Conservation (phyloP, 2,113 vertebrate species). For the Oncorhynchus clarkii region DNA sequence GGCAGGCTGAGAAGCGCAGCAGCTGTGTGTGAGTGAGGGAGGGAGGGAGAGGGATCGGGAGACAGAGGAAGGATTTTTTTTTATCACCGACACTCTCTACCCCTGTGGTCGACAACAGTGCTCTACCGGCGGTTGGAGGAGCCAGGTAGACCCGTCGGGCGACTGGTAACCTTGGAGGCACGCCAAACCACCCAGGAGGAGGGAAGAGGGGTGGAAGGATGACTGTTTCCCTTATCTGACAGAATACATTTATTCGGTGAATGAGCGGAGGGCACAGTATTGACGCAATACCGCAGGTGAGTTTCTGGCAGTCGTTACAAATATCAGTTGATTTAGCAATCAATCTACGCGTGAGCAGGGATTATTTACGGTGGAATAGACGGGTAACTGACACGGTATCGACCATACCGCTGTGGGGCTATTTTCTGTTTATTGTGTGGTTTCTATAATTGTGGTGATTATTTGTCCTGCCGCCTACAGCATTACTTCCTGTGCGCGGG, state of each 20-base stretch:
- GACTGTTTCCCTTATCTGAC: background rate
- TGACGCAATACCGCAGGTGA: slow-evolving; percentile 46
- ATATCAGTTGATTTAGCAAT: background rate
- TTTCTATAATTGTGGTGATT: background rate
- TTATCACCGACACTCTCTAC: background rate
- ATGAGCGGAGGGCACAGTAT: slow-evolving; percentile 35
- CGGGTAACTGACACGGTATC: too few relatives aligned
- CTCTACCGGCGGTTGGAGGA: background rate
- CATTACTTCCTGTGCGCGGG: background rate
- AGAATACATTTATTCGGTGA: slow-evolving; percentile 26
- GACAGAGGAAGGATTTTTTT: background rate
- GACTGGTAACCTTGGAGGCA: background rate
- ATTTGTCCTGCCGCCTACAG: background rate
- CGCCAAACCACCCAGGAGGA: background rate
- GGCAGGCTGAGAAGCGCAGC: background rate
- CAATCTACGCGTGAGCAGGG: background rate
- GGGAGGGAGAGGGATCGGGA: background rate
- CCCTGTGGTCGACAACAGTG: background rate
- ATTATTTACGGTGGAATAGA: background rate
- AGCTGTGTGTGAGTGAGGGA: background rate
- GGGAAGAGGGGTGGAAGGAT: slow-evolving; percentile 21
- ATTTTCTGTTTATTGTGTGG: background rate
- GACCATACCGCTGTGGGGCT: too few relatives aligned
- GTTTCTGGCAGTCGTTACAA: background rate
- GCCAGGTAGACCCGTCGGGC: background rate